phyloP scores from a whole-genome alignment of 2,888 invertebrate genomes.

The Andrena minutula region DNA sequence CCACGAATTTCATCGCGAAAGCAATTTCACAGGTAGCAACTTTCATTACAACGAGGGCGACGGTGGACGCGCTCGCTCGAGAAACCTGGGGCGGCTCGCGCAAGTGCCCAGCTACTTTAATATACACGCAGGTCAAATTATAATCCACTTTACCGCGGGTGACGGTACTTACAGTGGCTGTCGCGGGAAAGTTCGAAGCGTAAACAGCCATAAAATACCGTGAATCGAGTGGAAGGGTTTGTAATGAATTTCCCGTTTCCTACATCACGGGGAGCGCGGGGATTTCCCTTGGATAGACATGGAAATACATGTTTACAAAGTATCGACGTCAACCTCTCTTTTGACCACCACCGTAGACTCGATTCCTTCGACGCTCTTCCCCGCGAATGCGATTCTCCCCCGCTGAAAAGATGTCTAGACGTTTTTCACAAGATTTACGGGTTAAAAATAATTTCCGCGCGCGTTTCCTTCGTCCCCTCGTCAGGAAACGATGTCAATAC shows the following conservation, averaged over 20 bases:
- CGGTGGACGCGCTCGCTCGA: background rate
- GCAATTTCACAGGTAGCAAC: slow-evolving; percentile 59
- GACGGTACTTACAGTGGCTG: too few relatives aligned
- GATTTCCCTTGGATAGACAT: too few relatives aligned
- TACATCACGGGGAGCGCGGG: too few relatives aligned
- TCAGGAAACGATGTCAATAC: background rate
- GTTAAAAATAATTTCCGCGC: background rate
- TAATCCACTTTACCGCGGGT: slow-evolving; percentile 13
- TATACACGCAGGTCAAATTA: slow-evolving; percentile 23
- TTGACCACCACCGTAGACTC: background rate
- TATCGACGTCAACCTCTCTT: too few relatives aligned
- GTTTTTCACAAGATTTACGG: background rate
- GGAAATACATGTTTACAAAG: too few relatives aligned
- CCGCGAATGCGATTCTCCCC: background rate
- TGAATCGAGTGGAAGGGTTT: too few relatives aligned
- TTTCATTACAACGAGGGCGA: slow-evolving; percentile 22
- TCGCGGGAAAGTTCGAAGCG: too few relatives aligned
- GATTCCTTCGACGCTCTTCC: background rate
- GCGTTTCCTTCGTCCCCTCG: background rate
- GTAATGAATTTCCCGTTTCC: too few relatives aligned
- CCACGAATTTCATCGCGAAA: slow-evolving; percentile 51
- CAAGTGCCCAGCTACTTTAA: background rate
- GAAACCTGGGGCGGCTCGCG: background rate
- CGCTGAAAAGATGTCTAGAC: background rate
- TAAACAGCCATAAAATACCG: too few relatives aligned